Base-by-base conservation (phyloP, 1,140 invertebrate genomes). In the Maniola jurtina region DNA sequence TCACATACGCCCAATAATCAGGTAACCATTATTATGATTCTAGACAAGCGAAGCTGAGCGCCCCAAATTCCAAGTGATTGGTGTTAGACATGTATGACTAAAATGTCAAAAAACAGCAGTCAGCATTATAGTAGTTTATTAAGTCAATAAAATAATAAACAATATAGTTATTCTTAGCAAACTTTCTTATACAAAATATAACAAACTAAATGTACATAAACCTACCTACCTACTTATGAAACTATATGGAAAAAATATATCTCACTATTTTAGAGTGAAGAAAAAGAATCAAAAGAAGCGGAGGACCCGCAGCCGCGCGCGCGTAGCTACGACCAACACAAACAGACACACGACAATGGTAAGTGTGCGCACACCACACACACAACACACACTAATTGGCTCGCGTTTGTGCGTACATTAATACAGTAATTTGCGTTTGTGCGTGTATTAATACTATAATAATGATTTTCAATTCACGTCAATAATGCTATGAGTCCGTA, bases 311-410 rank as follows among this genome's bases (percentile, higher is more conserved):
- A 83, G 57, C 89, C 90, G 5, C 80, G 90, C 0, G 90, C 90
- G 6, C 84, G 90, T 33, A 90, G 87, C 73, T 90, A 91, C 78
- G 90, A 91, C 74, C 90, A 91, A 59, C 88, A 91, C 73, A 90
- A 90, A 42, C 88, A 86, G 72, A 73, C 66, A 61, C 81, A 81
- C 66, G 89, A 91, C 69, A 81, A 80, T 72, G 86, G 85, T 88
- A 84, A 85, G 75, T 71, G 66, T 33, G 38, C 16, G 14, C 35
- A 25, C 11, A 13, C 9, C 36, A 34, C 14, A 47, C 57, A 25
- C 16, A 38, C 47, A 9, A 52, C 9, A 45, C 7, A 13, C 54
- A 33, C 48, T 57, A 60, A 60, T 50, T 35, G 5, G 33, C 42
- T 45, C 42, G 42, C 13, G 42, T 45, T 9, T 45, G 42, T 11